phyloP scores from a whole-genome alignment of 2,113 vertebrate species.

The Parotia lawesii region DNA sequence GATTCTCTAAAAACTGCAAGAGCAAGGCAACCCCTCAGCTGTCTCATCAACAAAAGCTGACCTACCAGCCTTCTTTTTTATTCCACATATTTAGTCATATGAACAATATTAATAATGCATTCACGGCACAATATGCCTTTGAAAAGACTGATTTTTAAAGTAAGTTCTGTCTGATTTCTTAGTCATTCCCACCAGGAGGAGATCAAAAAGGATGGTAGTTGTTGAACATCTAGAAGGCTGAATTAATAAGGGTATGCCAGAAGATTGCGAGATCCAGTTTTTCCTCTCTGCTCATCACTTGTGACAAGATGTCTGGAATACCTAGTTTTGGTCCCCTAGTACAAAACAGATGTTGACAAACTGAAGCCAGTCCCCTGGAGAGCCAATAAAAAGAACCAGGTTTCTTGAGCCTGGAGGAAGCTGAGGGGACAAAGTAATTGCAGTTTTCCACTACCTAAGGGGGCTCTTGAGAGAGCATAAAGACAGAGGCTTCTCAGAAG shows the following conservation, averaged over 20 bases:
- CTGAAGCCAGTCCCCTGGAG: neutral
- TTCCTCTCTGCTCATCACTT: neutral
- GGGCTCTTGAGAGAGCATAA: neutral
- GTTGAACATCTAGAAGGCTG: neutral
- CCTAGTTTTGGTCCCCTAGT: neutral
- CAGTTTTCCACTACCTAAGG: neutral
- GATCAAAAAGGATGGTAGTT: neutral
- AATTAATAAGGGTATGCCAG: neutral
- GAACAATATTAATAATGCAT: neutral
- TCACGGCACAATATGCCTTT: neutral
- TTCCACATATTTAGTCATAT: neutral
- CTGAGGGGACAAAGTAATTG: neutral
- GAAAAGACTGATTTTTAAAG: neutral
- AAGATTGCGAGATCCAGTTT: neutral
- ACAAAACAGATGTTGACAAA: neutral
- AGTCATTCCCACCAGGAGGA: neutral
- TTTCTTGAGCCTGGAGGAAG: neutral
- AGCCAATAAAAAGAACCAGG: neutral
- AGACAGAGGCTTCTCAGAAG: neutral
- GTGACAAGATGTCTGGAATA: neutral
- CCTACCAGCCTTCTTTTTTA: neutral
- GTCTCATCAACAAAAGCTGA: neutral
- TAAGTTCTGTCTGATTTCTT: neutral
- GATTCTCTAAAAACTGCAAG: neutral
- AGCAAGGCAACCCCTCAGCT: neutral